Percentiles rank a stretch among this genome's conserved stretches.
Evolutionary conservation across 2,888 invertebrate species (phyloP).

Genomic region (Oscheius onirici): DNA sequence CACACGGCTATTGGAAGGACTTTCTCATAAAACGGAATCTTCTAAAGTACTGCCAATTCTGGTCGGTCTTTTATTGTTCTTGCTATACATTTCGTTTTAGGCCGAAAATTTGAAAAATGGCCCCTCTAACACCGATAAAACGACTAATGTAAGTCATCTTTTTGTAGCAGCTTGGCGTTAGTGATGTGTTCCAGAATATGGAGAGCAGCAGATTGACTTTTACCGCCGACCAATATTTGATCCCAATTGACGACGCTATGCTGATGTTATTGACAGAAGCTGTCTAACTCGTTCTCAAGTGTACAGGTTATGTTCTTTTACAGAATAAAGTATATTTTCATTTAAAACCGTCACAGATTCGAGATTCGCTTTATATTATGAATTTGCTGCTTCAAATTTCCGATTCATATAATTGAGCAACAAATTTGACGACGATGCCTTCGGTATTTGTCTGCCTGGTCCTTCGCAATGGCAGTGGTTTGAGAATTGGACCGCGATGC

Average conservation of each 20-base stretch:
- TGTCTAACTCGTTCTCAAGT: too few relatives aligned
- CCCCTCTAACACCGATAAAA: too few relatives aligned
- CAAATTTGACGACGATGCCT: constrained; percentile 35
- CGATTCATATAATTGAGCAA: constrained; percentile 37
- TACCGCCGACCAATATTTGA: not conserved
- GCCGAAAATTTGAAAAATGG: too few relatives aligned
- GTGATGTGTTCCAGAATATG: too few relatives aligned
- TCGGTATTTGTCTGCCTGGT: constrained; percentile 25
- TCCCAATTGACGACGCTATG: not conserved
- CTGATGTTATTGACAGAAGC: not conserved
- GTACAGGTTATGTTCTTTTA: too few relatives aligned
- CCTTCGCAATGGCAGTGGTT: constrained; percentile 28
- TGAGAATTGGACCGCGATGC: constrained; percentile 38
- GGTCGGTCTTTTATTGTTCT: too few relatives aligned
- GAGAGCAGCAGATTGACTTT: not conserved
- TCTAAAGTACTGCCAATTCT: not conserved
- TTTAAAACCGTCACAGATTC: too few relatives aligned
- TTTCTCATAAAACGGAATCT: not conserved
- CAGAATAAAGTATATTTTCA: too few relatives aligned
- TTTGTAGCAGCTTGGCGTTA: too few relatives aligned
- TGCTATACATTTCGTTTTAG: too few relatives aligned
- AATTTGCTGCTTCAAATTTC: constrained; percentile 3
- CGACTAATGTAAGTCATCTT: too few relatives aligned
- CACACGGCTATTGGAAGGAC: not conserved
- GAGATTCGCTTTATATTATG: not conserved